Evolutionary conservation across 2,888 invertebrate species (phyloP), one percentile per base, ranked within the genome.

Genomic region (Helicoverpa assulta): DNA sequence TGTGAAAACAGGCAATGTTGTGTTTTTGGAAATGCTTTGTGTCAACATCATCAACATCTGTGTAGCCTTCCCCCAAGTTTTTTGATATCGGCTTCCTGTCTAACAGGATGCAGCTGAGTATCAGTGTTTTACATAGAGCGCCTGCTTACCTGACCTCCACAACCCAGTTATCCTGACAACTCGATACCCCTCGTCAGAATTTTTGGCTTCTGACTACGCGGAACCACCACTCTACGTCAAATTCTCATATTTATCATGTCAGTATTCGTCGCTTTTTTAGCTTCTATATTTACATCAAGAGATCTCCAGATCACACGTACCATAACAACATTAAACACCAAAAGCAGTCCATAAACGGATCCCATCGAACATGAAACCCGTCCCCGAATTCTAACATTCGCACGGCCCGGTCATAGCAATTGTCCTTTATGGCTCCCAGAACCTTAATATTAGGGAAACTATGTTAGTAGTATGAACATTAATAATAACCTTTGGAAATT

Each of bases 381-480:
- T 58, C 16, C 59, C 51, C 29, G 12, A 73, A 60, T 73, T 67
- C 56, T 14, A 56, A 78, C 78, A 73, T 78, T 73, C 68, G 57
- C 63, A 78, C 76, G 73, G 61, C 54, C 67, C 53, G 21, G 53
- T 64, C 67, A 67, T 54, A 57, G 67, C 73, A 78, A 78, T 76
- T 67, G 76, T 78, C 73, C 53, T 73, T 76, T 76, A 73, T 61
- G 60, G 21, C 50, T 55, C 10, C 62, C 62, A 26, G 63, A 78
- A 78, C 65, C 73, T 65, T 78, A 63, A 62, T 75, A 75, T 66
- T 43, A 77, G n/a, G 52, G 65, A 72, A 72, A 65, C 73, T 70
- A 75, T 63, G 63, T 78, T 52, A 55, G 56, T 33, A 47, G 19
- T 40, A 57, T 59, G 62, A 63, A 26, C 53, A 62, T 65, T 75